Evolutionary conservation across 2,113 vertebrate genomes (phyloP).

Genomic region (Miniopterus natalensis): DNA sequence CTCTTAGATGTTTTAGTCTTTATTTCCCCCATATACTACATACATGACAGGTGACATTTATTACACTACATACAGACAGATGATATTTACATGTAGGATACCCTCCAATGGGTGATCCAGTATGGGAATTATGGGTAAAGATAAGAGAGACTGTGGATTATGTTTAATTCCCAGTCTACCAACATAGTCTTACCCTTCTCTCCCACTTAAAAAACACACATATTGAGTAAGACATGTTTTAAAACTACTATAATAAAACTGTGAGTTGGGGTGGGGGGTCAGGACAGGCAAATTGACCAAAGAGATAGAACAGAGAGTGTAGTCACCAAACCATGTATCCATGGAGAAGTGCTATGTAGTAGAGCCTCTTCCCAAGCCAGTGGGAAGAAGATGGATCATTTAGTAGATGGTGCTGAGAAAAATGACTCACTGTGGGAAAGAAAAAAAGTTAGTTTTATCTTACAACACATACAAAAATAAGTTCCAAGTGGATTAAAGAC

Average conservation of each 20-base stretch:
- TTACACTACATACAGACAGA: background rate
- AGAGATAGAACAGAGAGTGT: background rate
- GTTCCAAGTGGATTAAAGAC: background rate
- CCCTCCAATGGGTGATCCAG: background rate
- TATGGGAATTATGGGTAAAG: background rate
- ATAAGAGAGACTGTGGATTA: background rate
- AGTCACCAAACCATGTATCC: background rate
- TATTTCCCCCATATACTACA: too few species aligned
- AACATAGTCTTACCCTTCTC: background rate
- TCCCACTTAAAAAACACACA: background rate
- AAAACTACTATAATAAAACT: background rate
- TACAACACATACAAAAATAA: background rate
- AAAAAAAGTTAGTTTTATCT: background rate
- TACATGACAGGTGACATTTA: too few species aligned
- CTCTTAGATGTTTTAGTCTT: too few species aligned
- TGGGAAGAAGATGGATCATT: background rate
- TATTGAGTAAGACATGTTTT: background rate
- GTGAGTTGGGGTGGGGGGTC: accelerated
- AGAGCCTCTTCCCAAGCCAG: background rate
- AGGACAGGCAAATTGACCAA: background rate
- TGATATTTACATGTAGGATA: background rate
- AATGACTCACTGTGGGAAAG: background rate
- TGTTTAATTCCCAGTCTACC: background rate
- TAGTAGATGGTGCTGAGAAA: background rate
- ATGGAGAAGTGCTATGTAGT: background rate